A percentile compares a stretch with the other conserved stretches of the same genome.
These are phyloP conservation scores for Chironomus tepperi DNA, from an alignment of 1,140 invertebrate genomes.

Conservation along the genomic window DNA sequence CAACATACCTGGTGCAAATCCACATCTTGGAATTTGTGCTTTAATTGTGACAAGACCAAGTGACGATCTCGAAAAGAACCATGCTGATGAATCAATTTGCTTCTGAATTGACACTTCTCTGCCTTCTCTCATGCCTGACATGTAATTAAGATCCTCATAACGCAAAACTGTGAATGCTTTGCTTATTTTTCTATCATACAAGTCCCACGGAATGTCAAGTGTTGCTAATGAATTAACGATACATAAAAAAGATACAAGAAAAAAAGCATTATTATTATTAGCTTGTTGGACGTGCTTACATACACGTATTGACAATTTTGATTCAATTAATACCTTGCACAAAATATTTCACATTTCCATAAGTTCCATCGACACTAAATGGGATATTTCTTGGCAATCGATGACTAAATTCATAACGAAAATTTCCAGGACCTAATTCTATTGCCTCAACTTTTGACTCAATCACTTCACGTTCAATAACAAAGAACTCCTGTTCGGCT, in stretches of 20 bases:
- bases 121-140: neutral
- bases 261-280: no score
- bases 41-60: neutral
- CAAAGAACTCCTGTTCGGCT: neutral
- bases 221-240: neutral
- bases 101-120: neutral
- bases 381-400: neutral
- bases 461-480: neutral
- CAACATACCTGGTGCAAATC: neutral
- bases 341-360: constrained; percentile 15
- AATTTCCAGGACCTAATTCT: neutral
- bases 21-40: neutral
- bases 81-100: neutral
- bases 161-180: neutral
- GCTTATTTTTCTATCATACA: neutral
- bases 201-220: neutral
- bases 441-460: neutral
- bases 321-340: constrained; percentile 1
- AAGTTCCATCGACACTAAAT: neutral
- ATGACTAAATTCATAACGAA: neutral
- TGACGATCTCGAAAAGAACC: neutral
- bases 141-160: constrained; percentile 14
- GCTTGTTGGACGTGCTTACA: neutral
- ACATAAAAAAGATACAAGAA: neutral
- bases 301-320: neutral